Conservation (phyloP, 2,888 invertebrate species). For the Aporophyla lueneburgensis region DNA sequence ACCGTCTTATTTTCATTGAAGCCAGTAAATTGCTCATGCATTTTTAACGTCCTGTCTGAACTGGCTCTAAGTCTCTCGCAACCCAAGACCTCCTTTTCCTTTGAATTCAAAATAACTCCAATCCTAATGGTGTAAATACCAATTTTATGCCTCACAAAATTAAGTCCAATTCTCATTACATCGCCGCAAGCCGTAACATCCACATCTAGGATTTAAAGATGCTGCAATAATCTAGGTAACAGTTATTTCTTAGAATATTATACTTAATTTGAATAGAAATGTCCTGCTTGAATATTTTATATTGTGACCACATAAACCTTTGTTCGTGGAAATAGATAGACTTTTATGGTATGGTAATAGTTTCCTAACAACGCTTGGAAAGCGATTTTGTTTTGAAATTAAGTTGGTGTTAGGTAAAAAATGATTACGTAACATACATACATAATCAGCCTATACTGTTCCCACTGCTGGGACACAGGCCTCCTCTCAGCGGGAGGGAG, state of each 20-base stretch:
- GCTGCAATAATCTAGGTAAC: slow-evolving; percentile 34
- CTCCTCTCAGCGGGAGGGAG: too few species aligned
- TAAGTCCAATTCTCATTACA: neutral
- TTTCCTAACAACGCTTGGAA: slow-evolving; percentile 29
- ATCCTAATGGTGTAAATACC: neutral
- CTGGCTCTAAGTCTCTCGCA: neutral
- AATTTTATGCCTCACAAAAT: slow-evolving; percentile 1
- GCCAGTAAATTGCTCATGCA: too few species aligned
- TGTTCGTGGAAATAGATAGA: slow-evolving; percentile 18
- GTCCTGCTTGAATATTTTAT: slow-evolving; percentile 42
- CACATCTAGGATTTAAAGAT: slow-evolving; percentile 18
- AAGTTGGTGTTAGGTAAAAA: slow-evolving; percentile 5
- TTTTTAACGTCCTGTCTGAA: too few species aligned
- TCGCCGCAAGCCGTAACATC: neutral
- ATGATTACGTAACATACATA: neutral
- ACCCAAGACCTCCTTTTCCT: neutral
- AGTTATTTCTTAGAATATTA: slow-evolving; percentile 43
- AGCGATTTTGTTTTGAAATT: slow-evolving; percentile 8
- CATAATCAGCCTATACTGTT: too few species aligned
- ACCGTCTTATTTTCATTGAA: too few species aligned
- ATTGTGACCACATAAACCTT: slow-evolving; percentile 26
- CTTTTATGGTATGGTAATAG: slow-evolving; percentile 11
- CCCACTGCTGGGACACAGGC: too few species aligned
- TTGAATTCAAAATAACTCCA: slow-evolving; percentile 1
- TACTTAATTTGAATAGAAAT: slow-evolving; percentile 53